Evolutionary conservation across 2,113 vertebrate genomes (phyloP).

Genomic region (Lycocorax pyrrhopterus): DNA sequence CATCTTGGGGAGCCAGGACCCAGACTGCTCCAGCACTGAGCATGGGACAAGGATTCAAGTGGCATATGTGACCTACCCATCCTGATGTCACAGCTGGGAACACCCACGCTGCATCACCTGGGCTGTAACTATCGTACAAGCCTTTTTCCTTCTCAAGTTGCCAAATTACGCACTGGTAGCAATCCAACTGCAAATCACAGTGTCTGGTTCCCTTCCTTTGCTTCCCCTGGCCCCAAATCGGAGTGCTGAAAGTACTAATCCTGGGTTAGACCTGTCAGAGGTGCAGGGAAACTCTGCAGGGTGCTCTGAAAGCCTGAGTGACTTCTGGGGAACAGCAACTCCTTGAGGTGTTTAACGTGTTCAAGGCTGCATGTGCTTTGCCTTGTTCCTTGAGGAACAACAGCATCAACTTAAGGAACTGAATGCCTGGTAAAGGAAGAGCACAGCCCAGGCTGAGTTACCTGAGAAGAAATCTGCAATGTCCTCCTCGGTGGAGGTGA

Average conservation of each 20-base stretch:
- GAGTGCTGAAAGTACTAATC: neutral
- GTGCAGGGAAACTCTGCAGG: neutral
- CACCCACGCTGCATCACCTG: accelerated
- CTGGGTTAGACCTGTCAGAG: neutral
- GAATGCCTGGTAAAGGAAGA: neutral
- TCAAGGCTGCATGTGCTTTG: accelerated
- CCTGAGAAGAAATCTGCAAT: constrained; percentile 86
- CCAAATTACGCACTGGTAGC: neutral
- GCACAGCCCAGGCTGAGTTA: neutral
- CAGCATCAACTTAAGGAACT: neutral
- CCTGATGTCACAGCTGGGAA: neutral
- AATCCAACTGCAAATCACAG: accelerated
- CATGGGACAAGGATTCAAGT: neutral
- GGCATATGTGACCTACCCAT: accelerated
- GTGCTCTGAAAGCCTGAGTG: neutral
- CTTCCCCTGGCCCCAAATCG: too few relatives aligned
- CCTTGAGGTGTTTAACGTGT: accelerated
- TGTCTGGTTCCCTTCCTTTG: neutral
- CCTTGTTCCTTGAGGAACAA: neutral
- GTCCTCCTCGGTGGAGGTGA: constrained; percentile 78
- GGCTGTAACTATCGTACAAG: neutral
- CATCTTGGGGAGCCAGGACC: neutral
- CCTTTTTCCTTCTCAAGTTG: neutral
- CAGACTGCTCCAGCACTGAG: neutral
- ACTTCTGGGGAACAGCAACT: neutral